Base-by-base conservation (phyloP, 2,113 vertebrate genomes). In the Thunnus thynnus region DNA sequence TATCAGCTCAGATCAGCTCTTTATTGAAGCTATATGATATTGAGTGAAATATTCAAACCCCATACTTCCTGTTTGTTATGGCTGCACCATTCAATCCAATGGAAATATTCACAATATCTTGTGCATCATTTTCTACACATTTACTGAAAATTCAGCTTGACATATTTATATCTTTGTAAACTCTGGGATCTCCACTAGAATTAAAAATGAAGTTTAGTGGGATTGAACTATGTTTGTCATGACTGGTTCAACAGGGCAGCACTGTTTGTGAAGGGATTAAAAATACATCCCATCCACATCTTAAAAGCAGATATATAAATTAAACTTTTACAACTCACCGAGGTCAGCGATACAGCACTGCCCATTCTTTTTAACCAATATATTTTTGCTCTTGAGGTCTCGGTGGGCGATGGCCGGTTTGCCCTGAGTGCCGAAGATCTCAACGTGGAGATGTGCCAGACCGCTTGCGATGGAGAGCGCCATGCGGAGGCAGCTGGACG, bases 381-480 rank as follows among this genome's bases (percentile, higher is more conserved):
- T 96, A 65, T 99, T 99, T 93, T 99, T 99, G 96, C 98, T 99
- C 93, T 99, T 99, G 51, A 99, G 90, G 94, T 99, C 98, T 54
- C 98, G 93, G 68, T 99, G 98, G 32, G 98, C 96, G 55, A 99
- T 99, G 83, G 98, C 98, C 0, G 98, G 97, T 84, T 99, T 99
- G 61, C 98, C 98, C 91, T 99, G 98, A 8, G 97, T 99, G 81
- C 98, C 98, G n/a, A 99, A 99, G 88, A 99, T 99, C 93, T 99
- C 98, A 11, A 99, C 98, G 46, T 99, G 98, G 88, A 99, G 94
- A 90, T 99, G 98, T 0, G 97, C 97, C 14, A 99, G 94, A 41
- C 98, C 98, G 0, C 98, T 99, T 1, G 98, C 96, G 4, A 99
- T 97, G 75, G 98, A 99, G 47, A 99, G 94, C 0, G 97, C 97